Conservation (phyloP, 2,888 invertebrate species). For the Apamea epomidion region DNA sequence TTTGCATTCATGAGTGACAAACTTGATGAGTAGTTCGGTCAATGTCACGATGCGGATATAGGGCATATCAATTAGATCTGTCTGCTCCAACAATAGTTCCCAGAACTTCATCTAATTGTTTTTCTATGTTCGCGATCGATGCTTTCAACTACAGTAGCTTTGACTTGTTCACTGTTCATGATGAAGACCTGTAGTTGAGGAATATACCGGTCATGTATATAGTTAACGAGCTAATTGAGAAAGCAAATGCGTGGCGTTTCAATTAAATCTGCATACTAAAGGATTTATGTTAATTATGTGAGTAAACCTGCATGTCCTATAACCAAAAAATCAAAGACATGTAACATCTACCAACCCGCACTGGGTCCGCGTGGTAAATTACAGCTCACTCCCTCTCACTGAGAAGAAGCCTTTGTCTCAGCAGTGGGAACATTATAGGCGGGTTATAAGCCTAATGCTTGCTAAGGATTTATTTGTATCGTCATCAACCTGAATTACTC, state of each 20-base stretch:
- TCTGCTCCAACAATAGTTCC: conserved; percentile 6
- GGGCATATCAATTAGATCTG: conserved; percentile 28
- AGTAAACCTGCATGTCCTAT: neutral
- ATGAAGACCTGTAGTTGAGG: neutral
- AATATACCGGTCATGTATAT: neutral
- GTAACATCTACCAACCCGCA: neutral
- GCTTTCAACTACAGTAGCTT: conserved; percentile 1
- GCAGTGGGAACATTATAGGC: neutral
- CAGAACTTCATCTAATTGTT: conserved; percentile 10
- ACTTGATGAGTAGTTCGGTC: conserved; percentile 23
- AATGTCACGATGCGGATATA: conserved; percentile 31
- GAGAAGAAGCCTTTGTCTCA: neutral
- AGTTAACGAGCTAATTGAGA: neutral
- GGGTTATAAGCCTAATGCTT: too few species aligned
- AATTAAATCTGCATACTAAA: neutral
- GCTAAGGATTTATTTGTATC: neutral
- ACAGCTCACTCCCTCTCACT: neutral
- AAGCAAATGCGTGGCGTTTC: neutral
- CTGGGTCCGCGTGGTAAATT: too few species aligned
- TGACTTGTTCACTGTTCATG: neutral
- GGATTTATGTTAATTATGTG: neutral
- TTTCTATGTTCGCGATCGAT: neutral
- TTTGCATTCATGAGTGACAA: neutral
- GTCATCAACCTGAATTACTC: neutral
- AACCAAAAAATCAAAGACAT: neutral